Evolutionary conservation across 2,888 invertebrate genomes (phyloP).

Genomic region (Pristionchus maxplancki): DNA sequence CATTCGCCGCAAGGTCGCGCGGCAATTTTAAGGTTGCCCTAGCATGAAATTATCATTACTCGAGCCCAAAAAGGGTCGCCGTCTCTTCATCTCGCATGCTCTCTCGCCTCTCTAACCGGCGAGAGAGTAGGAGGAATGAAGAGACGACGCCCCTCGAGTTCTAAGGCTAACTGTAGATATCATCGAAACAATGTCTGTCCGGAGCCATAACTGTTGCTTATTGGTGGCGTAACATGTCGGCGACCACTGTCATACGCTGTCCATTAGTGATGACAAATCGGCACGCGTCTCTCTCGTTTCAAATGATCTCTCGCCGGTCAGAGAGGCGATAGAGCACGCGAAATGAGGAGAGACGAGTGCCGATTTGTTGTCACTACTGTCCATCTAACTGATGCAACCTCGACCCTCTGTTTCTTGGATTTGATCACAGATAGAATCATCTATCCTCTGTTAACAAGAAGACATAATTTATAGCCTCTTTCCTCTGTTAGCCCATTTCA

Average conservation of each 20-base stretch:
- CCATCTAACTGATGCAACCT: neutral
- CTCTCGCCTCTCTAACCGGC: no score
- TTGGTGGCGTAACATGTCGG: neutral
- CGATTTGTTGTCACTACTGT: no score
- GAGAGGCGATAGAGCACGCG: neutral
- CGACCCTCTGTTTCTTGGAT: no score
- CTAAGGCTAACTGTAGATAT: no score
- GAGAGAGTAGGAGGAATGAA: no score
- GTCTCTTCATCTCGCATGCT: no score
- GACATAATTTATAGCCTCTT: neutral
- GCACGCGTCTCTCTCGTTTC: no score
- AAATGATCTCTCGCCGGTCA: neutral
- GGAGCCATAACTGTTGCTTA: neutral
- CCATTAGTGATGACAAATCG: no score
- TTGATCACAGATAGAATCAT: neutral
- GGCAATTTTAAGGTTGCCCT: constrained; percentile 4
- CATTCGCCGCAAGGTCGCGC: neutral
- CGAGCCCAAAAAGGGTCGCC: no score
- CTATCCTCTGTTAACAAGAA: neutral
- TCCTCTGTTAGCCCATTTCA: neutral
- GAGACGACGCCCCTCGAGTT: no score
- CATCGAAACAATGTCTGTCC: no score
- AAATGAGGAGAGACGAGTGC: no score
- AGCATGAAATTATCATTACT: neutral
- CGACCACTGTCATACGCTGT: neutral